Evolutionary conservation across 2,797 vertebrate species (phyloP), one percentile per base, ranked within the genome.

Genomic region (Chanos chanos): DNA sequence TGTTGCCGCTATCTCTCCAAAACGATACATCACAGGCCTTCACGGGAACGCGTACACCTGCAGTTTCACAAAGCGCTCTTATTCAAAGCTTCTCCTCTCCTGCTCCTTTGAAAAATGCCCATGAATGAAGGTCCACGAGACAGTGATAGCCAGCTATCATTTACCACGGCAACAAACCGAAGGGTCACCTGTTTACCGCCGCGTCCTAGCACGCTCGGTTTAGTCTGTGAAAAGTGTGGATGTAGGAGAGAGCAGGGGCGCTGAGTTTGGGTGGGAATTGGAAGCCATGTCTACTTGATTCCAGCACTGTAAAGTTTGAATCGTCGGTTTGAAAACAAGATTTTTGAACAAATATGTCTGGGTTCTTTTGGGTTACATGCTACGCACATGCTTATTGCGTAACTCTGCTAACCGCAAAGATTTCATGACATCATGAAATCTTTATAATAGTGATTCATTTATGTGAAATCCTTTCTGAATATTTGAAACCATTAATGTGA

Each of bases 121-220:
- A 37, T 31, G n/a, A 16, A 22, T 16, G 55, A 55, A 57, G 61
- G 69, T 61, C 58, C 43, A 16, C 41, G 28, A 44, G 56, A 61
- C 28, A 45, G 30, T 27, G 57, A 61, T 71, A 68, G 58, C 57
- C 64, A 60, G 56, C 65, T 69, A 92, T 91, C 89, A 88, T 91
- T 91, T 91, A 91, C 90, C 83, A 87, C 83, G 21, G 61, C 53
- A 53, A 92, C 90, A 89, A 91, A 90, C 89, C 85, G 79, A 84
- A 84, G 80, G 88, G 89, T 91, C 90, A 86, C 88, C 88, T 89
- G 87, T 82, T 89, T 89, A 92, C 91, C 90, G 90, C 92, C 91
- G 92, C 89, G 89, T 87, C 85, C 87, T 66, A 89, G 89, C 89
- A 73, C 81, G 90, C 85, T 78, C n/a, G n/a, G n/a, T n/a, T n/a